These are phyloP conservation scores for Mactra quadrangularis DNA, from an alignment of 1,140 invertebrate genomes.

Conservation along the genomic window DNA sequence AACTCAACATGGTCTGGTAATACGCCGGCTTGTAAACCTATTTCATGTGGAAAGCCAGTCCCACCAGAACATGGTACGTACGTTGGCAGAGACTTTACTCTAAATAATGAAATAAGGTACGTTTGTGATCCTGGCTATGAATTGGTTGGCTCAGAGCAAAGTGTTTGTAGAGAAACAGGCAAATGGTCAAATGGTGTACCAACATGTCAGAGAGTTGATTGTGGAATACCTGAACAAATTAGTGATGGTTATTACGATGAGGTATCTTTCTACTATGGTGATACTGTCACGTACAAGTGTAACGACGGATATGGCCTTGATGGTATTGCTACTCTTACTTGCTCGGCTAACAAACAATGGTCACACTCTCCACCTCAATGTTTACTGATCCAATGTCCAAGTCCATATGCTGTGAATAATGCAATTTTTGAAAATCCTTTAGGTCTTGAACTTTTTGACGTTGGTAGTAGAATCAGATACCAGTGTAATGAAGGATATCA, in stretches of 20 bases:
- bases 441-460: slow-evolving; percentile 62
- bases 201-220: slow-evolving; percentile 77
- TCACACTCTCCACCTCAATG: slow-evolving; percentile 81
- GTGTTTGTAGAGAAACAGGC: slow-evolving; percentile 80
- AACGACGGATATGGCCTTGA: slow-evolving; percentile 89
- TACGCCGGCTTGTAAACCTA: slow-evolving; percentile 89
- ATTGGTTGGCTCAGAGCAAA: slow-evolving; percentile 77
- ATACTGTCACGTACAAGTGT: slow-evolving; percentile 89
- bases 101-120: slow-evolving; percentile 85
- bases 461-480: slow-evolving; percentile 75
- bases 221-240: slow-evolving; percentile 67
- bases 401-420: slow-evolving; percentile 34
- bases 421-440: slow-evolving; percentile 13
- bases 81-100: slow-evolving; percentile 83
- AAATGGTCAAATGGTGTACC: slow-evolving; percentile 81
- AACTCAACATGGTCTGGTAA: slow-evolving; percentile 94
- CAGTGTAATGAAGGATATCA: slow-evolving; percentile 78
- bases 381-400: slow-evolving; percentile 33
- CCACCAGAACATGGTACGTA: slow-evolving; percentile 66
- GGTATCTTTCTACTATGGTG: slow-evolving; percentile 62
- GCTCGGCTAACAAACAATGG: slow-evolving; percentile 92
- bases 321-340: slow-evolving; percentile 90
- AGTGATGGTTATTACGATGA: slow-evolving; percentile 71
- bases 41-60: slow-evolving; percentile 70
- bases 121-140: slow-evolving; percentile 83